These are phyloP conservation scores for Aplysina aerophoba DNA, from an alignment of 37 sponge, comb jelly and placozoan genomes.

Conservation along the genomic window DNA sequence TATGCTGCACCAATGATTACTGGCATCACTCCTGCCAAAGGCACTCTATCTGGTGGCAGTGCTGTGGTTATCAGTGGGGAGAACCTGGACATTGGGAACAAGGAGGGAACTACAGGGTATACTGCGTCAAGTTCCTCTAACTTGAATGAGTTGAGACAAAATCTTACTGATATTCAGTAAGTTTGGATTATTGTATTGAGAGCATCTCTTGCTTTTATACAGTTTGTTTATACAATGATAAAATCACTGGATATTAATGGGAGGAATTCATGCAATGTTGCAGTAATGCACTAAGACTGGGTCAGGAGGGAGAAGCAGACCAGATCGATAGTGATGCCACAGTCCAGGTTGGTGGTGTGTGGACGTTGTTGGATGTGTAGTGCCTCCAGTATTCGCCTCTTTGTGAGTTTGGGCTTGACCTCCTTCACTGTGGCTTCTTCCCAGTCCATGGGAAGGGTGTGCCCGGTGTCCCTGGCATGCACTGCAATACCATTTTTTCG, in stretches of 20 bases:
- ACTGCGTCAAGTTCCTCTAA: neutral
- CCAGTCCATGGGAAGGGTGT: too few relatives aligned
- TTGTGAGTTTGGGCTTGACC: too few relatives aligned
- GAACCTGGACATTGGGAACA: constrained; percentile 55
- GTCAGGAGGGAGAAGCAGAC: neutral
- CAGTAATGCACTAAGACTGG: too few relatives aligned
- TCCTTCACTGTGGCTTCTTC: too few relatives aligned
- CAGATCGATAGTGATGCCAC: neutral
- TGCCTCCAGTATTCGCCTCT: too few relatives aligned
- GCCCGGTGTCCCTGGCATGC: too few relatives aligned
- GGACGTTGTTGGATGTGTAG: neutral
- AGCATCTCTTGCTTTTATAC: too few relatives aligned
- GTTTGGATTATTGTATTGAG: neutral
- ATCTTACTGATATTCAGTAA: neutral
- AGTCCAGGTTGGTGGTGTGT: too few relatives aligned
- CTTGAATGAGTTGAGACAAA: neutral
- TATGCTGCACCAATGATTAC: constrained; percentile 48
- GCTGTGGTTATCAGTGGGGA: constrained; percentile 66
- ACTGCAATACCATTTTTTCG: too few relatives aligned
- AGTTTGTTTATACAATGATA: too few relatives aligned
- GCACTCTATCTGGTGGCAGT: constrained; percentile 75
- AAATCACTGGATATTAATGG: too few relatives aligned
- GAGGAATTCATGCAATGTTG: too few relatives aligned
- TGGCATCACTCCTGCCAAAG: constrained; percentile 44
- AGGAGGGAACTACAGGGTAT: neutral